phyloP scores from a whole-genome alignment of 2,888 invertebrate genomes.

The Synergus laeviventris region DNA sequence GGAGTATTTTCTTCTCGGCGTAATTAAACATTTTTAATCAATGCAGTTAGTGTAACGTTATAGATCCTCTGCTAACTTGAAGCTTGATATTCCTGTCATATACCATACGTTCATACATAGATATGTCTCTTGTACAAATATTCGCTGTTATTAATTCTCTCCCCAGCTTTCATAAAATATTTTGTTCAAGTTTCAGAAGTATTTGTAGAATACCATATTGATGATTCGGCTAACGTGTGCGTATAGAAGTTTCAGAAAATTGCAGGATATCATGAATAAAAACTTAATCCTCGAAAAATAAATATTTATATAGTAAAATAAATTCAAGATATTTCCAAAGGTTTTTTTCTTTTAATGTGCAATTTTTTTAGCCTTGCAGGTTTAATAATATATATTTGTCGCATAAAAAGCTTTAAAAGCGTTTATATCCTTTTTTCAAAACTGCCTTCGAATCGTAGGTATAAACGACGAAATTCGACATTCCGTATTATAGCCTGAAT shows the following conservation, averaged over 20 bases:
- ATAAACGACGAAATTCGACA: slow-evolving; percentile 16
- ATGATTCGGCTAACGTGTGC: neutral
- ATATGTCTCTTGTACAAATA: neutral
- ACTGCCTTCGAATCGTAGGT: neutral
- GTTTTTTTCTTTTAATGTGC: no score
- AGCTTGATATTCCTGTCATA: neutral
- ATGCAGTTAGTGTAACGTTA: neutral
- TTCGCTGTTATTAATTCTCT: neutral
- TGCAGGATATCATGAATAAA: neutral
- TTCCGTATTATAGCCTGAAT: neutral
- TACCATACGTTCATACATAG: no score
- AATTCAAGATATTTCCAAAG: no score
- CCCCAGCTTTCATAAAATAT: neutral
- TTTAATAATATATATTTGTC: neutral
- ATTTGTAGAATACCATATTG: neutral
- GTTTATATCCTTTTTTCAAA: neutral
- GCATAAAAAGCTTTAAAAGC: neutral
- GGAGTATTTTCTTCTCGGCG: neutral
- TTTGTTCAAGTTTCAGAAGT: neutral
- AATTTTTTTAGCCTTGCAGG: neutral
- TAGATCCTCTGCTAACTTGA: no score
- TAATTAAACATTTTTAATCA: neutral
- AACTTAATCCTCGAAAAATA: no score
- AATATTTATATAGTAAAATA: no score
- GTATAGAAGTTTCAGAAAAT: neutral